Percentiles rank a stretch among this genome's conserved stretches.
Evolutionary conservation across 2,113 vertebrate genomes (phyloP).

Genomic region (Benitochromis conjunctus): DNA sequence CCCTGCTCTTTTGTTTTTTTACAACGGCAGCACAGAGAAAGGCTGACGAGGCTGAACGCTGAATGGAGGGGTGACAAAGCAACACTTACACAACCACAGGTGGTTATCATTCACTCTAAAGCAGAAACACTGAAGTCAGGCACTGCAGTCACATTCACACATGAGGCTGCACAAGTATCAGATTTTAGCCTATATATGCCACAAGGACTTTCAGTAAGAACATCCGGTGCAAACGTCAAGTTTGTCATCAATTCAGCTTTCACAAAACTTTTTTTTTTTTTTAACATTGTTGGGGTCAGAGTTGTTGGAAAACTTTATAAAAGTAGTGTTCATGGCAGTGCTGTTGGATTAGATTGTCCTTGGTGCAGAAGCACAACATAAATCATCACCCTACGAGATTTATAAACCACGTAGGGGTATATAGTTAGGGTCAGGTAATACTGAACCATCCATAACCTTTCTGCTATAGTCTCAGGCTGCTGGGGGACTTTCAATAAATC

Average conservation of each 20-base stretch:
- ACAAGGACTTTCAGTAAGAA: neutral
- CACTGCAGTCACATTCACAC: neutral
- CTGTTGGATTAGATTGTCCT: neutral
- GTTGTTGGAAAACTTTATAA: neutral
- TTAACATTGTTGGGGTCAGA: neutral
- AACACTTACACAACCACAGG: constrained; percentile 28
- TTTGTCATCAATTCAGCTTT: neutral
- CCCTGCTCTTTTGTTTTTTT: constrained; percentile 45
- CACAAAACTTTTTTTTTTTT: neutral
- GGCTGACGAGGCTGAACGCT: constrained; percentile 66
- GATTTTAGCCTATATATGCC: neutral
- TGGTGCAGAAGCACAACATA: neutral
- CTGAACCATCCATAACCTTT: neutral
- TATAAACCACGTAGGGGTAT: neutral
- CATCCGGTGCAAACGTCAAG: neutral
- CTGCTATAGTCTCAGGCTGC: neutral
- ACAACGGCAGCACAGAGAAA: constrained; percentile 52
- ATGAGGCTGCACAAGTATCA: neutral
- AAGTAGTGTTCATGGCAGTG: neutral
- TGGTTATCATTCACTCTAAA: neutral
- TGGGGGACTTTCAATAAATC: neutral
- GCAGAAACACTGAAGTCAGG: neutral
- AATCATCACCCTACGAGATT: neutral
- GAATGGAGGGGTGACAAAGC: constrained; percentile 53
- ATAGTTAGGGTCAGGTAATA: neutral